Base-by-base conservation (phyloP, 2,888 invertebrate species). In the Mystacides longicornis region DNA sequence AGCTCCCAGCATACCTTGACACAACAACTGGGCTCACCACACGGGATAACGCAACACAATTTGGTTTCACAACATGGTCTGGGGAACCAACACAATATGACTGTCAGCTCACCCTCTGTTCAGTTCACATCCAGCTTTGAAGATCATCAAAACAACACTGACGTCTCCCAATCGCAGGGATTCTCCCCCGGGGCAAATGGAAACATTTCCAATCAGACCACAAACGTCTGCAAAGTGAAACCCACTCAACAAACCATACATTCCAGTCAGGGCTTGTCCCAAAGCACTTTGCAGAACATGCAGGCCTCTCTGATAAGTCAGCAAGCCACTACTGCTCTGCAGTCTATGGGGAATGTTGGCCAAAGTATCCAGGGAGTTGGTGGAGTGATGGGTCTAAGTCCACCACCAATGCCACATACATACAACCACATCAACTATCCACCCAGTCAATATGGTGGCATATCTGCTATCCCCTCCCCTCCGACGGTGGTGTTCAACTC, bases 401-500 rank as follows among this genome's bases (percentile, higher is more conserved):
- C 86, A 27, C 85, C 86, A 2, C 79, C 79, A 14, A 82, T 84
- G 59, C 82, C 80, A 62, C 81, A 78, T 62, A 63, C 72, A 23
- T 81, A 79, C 67, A 81, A 81, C 65, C 86, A 86, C 66, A 81
- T 86, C 58, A 81, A 83, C 65, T 90, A 88, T 70, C 84, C 83
- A 74, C 86, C 87, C 65, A 75, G 73, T 22, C 88, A 88, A 57
- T 91, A 86, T 65, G 87, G 88, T 52, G 82, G 83, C 49, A 84
- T 92, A 68, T 85, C 91, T 19, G 88, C 91, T 23, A 89, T 93
- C 60, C 92, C 93, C 27, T 92, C 91, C 52, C 92, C 93, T 18
- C 87, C 87, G 20, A 87, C 89, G 14, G 86, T 91, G 53, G 75
- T 89, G 57, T 90, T 87, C 67, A 89, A 90, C 69, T 87, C 89